These are phyloP conservation scores for Hippopotamus amphibius DNA, from an alignment of 2,113 vertebrate genomes.

Conservation along the genomic window DNA sequence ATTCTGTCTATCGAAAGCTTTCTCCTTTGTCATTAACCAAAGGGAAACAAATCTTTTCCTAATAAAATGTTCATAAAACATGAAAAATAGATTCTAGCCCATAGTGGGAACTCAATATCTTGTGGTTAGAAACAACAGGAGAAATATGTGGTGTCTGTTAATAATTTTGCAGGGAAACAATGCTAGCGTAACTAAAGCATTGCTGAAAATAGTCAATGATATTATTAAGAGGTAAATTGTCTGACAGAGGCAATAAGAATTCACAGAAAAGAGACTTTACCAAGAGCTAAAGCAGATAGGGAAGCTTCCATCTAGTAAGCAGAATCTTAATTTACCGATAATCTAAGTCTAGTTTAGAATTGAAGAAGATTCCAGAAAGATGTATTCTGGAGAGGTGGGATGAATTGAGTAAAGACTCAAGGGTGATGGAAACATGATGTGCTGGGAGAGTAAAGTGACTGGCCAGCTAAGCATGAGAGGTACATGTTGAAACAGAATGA, in stretches of 20 bases:
- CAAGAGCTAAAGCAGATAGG: not conserved
- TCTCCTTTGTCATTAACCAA: not conserved
- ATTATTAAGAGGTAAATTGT: not conserved
- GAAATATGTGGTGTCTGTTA: not conserved
- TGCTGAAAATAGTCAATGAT: not conserved
- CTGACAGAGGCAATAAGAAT: not conserved
- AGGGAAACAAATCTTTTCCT: not conserved
- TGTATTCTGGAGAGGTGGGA: accelerated
- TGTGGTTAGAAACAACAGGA: not conserved
- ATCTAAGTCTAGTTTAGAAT: not conserved
- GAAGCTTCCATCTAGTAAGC: not conserved
- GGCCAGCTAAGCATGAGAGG: not conserved
- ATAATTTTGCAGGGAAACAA: not conserved
- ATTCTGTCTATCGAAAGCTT: not conserved
- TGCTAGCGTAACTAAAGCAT: not conserved
- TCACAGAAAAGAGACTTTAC: not conserved
- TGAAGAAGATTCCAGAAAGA: not conserved
- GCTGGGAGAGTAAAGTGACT: not conserved
- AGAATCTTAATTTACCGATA: not conserved
- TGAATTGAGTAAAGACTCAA: not conserved
- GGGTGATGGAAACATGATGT: not conserved
- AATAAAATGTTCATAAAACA: not conserved
- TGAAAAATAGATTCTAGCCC: not conserved
- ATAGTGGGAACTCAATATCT: not conserved
- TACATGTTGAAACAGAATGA: not conserved